Percentiles rank a stretch among this genome's conserved stretches.
phyloP scores from a whole-genome alignment of 2,888 invertebrate species.

The Cheilosia impressa region DNA sequence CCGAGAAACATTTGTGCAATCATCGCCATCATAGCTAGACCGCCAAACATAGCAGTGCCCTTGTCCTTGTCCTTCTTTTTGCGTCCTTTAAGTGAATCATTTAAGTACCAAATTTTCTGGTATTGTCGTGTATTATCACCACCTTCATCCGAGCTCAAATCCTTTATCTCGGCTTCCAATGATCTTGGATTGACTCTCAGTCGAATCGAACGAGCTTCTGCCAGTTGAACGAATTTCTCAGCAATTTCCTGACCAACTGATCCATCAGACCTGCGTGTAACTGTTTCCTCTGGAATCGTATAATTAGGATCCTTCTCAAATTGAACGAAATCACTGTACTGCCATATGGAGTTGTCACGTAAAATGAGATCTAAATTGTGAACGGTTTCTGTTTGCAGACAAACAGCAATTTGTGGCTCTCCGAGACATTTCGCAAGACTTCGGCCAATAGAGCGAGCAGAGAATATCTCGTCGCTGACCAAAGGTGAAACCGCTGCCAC shows the following conservation, averaged over 20 bases:
- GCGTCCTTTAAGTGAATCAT: slow-evolving; percentile 83
- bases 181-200: slow-evolving; percentile 73
- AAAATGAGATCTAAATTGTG: slow-evolving; percentile 83
- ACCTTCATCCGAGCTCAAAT: slow-evolving; percentile 79
- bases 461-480: slow-evolving; percentile 51
- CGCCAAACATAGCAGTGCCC: slow-evolving; percentile 86
- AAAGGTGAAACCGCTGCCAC: slow-evolving; percentile 6
- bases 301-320: slow-evolving; percentile 77
- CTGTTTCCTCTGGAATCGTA: not conserved
- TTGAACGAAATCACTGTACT: slow-evolving; percentile 79
- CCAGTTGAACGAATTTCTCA: slow-evolving; percentile 78
- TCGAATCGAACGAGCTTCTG: slow-evolving; percentile 78
- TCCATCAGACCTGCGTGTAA: not conserved
- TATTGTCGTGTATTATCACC: slow-evolving; percentile 76
- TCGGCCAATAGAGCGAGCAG: slow-evolving; percentile 77
- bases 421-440: slow-evolving; percentile 79
- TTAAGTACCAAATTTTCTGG: slow-evolving; percentile 79
- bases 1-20: slow-evolving; percentile 88
- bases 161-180: slow-evolving; percentile 38
- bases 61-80: slow-evolving; percentile 84
- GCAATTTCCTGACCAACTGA: slow-evolving; percentile 74
- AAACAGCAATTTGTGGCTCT: slow-evolving; percentile 77
- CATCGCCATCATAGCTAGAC: slow-evolving; percentile 86
- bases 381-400: slow-evolving; percentile 83
- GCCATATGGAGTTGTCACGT: slow-evolving; percentile 81